Evolutionary conservation across 2,113 vertebrate species (phyloP).

Genomic region (Aphyosemion australe): DNA sequence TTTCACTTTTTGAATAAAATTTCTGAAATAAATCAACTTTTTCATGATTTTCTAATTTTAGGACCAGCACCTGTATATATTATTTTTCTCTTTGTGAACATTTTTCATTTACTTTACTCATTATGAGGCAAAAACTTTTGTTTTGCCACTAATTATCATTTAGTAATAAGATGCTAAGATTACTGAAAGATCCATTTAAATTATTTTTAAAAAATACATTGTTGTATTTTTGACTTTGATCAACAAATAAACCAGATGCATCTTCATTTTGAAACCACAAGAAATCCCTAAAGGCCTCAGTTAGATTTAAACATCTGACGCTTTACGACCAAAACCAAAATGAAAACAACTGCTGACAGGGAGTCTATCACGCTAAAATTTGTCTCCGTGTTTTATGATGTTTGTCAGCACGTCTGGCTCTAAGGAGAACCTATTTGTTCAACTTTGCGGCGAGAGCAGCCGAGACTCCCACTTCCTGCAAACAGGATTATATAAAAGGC

Average conservation of each 20-base stretch:
- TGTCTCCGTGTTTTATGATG: constrained; percentile 49
- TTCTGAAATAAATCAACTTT: too few relatives aligned
- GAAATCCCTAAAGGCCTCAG: constrained; percentile 3
- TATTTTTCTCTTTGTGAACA: too few relatives aligned
- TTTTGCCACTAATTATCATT: too few relatives aligned
- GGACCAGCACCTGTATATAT: too few relatives aligned
- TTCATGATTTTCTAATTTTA: too few relatives aligned
- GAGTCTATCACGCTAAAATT: constrained; percentile 55
- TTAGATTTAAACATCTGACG: neutral
- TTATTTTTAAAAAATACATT: neutral
- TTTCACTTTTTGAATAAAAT: too few relatives aligned
- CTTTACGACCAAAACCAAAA: constrained; percentile 20
- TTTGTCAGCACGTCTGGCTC: constrained; percentile 42
- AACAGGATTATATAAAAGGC: constrained; percentile 39
- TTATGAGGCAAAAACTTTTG: too few relatives aligned
- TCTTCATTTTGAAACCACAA: neutral
- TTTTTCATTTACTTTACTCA: too few relatives aligned
- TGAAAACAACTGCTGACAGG: constrained; percentile 36
- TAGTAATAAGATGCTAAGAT: too few relatives aligned
- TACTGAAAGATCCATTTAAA: too few relatives aligned
- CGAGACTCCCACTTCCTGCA: constrained; percentile 36
- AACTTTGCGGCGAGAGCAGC: constrained; percentile 46
- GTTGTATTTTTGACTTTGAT: neutral
- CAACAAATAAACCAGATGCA: neutral
- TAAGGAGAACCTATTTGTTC: constrained; percentile 53